phyloP scores from a whole-genome alignment of 2,888 invertebrate species.

The Therioaphis trifolii region DNA sequence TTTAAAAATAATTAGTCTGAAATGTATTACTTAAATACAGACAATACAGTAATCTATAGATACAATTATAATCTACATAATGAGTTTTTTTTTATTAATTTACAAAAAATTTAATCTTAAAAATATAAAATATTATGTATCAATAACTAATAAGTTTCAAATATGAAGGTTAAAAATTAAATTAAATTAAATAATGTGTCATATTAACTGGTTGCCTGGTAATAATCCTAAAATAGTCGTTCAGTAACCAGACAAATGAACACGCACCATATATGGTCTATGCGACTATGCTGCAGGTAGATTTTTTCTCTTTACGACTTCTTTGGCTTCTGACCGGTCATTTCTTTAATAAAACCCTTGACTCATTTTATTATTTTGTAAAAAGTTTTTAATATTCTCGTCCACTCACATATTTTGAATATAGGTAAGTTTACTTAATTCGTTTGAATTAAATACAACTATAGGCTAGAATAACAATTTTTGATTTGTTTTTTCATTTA shows the following conservation, averaged over 20 bases:
- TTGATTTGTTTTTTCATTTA: background rate
- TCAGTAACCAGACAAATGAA: conserved; percentile 41
- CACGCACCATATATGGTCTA: conserved; percentile 52
- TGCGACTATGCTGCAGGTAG: too few species aligned
- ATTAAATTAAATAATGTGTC: conserved; percentile 36
- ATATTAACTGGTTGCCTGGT: conserved; percentile 47
- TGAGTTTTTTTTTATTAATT: background rate
- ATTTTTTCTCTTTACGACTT: conserved; percentile 23
- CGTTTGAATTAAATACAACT: too few species aligned
- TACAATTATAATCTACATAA: too few species aligned
- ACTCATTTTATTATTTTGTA: conserved; percentile 48
- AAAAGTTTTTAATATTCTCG: conserved; percentile 34
- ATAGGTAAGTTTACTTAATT: too few species aligned
- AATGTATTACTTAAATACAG: too few species aligned
- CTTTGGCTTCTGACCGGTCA: conserved; percentile 35
- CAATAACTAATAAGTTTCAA: background rate
- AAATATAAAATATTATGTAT: background rate
- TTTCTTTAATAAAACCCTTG: conserved; percentile 48
- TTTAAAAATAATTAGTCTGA: too few species aligned
- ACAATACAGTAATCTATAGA: too few species aligned
- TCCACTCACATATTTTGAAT: too few species aligned
- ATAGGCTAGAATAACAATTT: too few species aligned
- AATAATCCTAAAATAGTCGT: conserved; percentile 57
- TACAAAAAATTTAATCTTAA: background rate
- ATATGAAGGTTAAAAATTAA: conserved; percentile 26